Conservation (phyloP, 2,888 invertebrate genomes). For the Eupithecia subumbrata region DNA sequence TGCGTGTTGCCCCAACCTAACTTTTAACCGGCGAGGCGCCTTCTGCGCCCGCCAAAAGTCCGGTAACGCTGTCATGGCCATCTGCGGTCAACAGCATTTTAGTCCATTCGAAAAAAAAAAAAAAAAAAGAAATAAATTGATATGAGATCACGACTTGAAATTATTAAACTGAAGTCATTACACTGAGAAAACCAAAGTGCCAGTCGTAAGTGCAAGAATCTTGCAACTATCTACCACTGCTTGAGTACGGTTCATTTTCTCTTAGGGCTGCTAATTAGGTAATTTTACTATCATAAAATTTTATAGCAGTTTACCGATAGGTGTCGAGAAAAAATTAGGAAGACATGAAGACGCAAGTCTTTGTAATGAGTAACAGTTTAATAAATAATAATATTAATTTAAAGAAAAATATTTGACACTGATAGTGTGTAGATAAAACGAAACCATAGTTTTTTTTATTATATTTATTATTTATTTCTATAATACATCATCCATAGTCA, state of each 20-base stretch:
- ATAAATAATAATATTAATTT: not conserved
- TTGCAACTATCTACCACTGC: slow-evolving; percentile 18
- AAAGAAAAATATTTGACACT: not conserved
- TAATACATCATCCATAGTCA: not conserved
- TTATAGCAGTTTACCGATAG: not conserved
- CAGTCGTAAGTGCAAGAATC: slow-evolving; percentile 38
- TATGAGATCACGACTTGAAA: slow-evolving; percentile 78
- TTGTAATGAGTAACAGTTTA: not conserved
- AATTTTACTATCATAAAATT: slow-evolving; percentile 1
- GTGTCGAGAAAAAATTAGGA: not conserved
- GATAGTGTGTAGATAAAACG: not conserved
- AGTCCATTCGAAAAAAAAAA: too few relatives aligned
- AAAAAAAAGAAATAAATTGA: slow-evolving; percentile 77
- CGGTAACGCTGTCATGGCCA: too few relatives aligned
- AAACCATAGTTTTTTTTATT: too few relatives aligned
- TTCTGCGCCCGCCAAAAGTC: too few relatives aligned
- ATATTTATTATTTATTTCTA: too few relatives aligned
- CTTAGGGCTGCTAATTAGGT: slow-evolving; percentile 11
- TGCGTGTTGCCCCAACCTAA: too few relatives aligned
- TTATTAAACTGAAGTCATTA: slow-evolving; percentile 68
- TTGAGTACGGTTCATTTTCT: slow-evolving; percentile 10
- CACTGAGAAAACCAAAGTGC: slow-evolving; percentile 60
- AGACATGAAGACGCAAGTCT: not conserved
- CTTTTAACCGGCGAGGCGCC: too few relatives aligned
- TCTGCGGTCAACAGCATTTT: too few relatives aligned